Percentiles rank a stretch among this genome's conserved stretches.
Evolutionary conservation across 2,888 invertebrate species (phyloP).

Genomic region (Philereme transversata): DNA sequence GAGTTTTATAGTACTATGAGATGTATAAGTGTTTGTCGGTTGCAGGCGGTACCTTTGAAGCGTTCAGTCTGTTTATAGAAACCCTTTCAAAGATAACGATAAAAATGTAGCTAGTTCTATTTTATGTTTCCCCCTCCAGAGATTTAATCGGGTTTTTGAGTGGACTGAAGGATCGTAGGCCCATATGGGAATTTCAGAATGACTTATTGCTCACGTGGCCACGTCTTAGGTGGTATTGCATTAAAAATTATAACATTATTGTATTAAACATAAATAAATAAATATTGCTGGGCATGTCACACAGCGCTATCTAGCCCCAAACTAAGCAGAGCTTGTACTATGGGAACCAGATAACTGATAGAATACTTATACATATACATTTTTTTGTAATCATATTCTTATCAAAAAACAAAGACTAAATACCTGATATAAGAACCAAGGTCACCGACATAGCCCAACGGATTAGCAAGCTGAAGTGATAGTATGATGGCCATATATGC

Average conservation of each 20-base stretch:
- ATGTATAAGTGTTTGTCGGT: slow-evolving; percentile 72
- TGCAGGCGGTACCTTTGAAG: slow-evolving; percentile 70
- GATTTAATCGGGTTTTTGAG: slow-evolving; percentile 31
- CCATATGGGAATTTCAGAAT: slow-evolving; percentile 7
- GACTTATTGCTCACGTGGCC: slow-evolving; percentile 2
- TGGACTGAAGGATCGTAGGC: slow-evolving; percentile 17
- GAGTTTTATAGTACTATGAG: slow-evolving; percentile 65
- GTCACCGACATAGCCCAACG: too few relatives aligned
- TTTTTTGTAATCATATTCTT: too few relatives aligned
- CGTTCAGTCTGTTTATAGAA: slow-evolving; percentile 72
- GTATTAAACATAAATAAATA: neutral
- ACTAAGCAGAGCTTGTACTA: too few relatives aligned
- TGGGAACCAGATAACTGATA: too few relatives aligned
- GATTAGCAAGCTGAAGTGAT: too few relatives aligned
- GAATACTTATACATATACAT: too few relatives aligned
- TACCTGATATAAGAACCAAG: too few relatives aligned
- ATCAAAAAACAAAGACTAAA: too few relatives aligned
- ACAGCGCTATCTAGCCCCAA: too few relatives aligned
- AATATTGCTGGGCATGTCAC: too few relatives aligned
- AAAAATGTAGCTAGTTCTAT: slow-evolving; percentile 44
- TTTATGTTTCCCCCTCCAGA: slow-evolving; percentile 39
- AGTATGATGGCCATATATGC: too few relatives aligned
- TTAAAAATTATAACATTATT: too few relatives aligned
- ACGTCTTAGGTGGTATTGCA: slow-evolving; percentile 2
- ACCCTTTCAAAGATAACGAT: slow-evolving; percentile 72